Base-by-base conservation (phyloP, 2,797 vertebrate genomes). In the Poecile montanus region DNA sequence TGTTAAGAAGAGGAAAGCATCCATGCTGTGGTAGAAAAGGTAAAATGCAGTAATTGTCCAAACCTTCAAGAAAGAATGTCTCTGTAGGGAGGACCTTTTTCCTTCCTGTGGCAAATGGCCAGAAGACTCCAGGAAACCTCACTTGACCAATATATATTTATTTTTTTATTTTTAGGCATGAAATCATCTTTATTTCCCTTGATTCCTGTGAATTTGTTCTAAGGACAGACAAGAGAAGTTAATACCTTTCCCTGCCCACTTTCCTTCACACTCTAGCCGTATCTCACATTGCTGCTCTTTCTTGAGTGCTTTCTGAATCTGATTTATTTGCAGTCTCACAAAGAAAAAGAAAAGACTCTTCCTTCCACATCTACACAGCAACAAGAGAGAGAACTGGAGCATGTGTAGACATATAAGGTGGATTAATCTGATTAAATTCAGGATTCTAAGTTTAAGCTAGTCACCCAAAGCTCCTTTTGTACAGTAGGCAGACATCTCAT, bases 1-100 rank as follows among this genome's bases (percentile, higher is more conserved):
- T 81, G 89, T 88, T 96, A 83, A 91, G 83, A 96, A 89, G 87
- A 93, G 90, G 82, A 95, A 96, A 96, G 90, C 89, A 93, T 92
- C 87, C 88, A 94, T 2, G 4, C 78, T 89, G 88, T 48, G 72
- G 92, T 80, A 51, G 42, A 57, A 94, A 96, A 85, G 75, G 92
- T 91, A 95, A 93, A 96, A 94, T 58, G 82, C 60, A 74, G 90
- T 94, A 96, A 96, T 96, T 96, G 94, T 95, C 94, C 92, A 93
- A 97, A 93, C 62, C 92, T 94, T 96, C 93, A 95, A 94, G 79
- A 83, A 67, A 93, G 54, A 96, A 93, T 79, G 19, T 88, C 95
- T 94, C 93, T 67, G 71, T 27, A 71, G 66, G 88, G 86, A 83
- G 23, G 60, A 89, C 92, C 79, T 91, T 90, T 94, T 88, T 77